Base-by-base conservation (phyloP, 2,888 invertebrate genomes). In the Melanostoma scalare region DNA sequence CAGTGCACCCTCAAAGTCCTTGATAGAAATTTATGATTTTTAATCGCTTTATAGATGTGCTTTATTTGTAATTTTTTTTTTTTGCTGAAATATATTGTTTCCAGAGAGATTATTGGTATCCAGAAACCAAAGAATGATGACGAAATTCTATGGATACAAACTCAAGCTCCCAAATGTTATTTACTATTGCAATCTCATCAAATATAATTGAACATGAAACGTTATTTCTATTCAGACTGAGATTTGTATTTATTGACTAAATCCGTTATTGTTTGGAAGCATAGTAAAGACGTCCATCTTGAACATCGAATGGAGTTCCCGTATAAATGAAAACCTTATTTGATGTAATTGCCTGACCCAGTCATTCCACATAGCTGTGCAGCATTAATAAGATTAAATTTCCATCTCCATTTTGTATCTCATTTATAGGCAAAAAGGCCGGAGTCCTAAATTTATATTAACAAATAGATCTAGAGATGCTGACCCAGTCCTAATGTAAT, bases 371-470 rank as follows among this genome's bases (percentile, higher is more conserved):
- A 65, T 46, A 42, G 69, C 61, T 48, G 10, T 63, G 10, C 46
- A 75, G 50, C 79, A 71, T 80, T 80, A 71, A 77, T 76, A 81
- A 81, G 77, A 81, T 81, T 81, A 81, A 77, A 77, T 81, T 81
- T 63, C 72, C 76, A 61, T 72, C 61, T 55, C 61, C 33, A 61
- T 55, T 69, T 61, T 33, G 65, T 10, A 58, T 53, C 61, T 52
- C 60, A 67, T 76, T 53, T 44, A 75, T 58, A 52, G 20, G 42
- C 56, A 56, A 31, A 42, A 40, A 63, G 50, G 63, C 50, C 42
- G 35, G 52, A 69, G 63, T 80, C 53, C 80, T 65, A 60, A 60
- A 81, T 60, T 76, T 61, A 67, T 81, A 76, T 76, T 72, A 76
- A 67, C 55, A 76, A 76, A 67, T 76, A 68, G 65, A 53, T 67